Conservation (phyloP, 1,140 invertebrate species). For the Sitophilus oryzae region DNA sequence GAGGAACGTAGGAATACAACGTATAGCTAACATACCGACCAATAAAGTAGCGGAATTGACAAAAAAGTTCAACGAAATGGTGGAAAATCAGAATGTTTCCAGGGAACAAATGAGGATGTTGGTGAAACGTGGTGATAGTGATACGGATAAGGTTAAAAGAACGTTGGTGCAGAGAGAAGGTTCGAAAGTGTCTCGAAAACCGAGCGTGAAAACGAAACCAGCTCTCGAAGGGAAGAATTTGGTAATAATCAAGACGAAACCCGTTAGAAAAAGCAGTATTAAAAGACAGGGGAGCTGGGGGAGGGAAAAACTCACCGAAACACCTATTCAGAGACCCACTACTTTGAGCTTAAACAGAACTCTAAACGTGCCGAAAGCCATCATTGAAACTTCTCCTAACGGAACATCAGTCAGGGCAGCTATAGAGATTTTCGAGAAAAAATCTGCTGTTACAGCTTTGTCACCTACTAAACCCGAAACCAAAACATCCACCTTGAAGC, state of each 20-base stretch:
- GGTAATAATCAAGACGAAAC: conserved; percentile 14
- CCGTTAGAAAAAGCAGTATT: conserved; percentile 22
- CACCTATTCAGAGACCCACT: conserved; percentile 7
- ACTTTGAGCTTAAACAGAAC: conserved; percentile 13
- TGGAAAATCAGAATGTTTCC: conserved; percentile 44
- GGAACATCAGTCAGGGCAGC: conserved; percentile 40
- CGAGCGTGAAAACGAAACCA: conserved; percentile 33
- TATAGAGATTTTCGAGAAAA: conserved; percentile 46
- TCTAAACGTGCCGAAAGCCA: conserved; percentile 12
- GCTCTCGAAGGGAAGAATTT: conserved; percentile 16
- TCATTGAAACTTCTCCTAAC: conserved; percentile 14
- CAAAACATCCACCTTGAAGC: neutral
- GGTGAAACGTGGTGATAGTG: conserved; percentile 25
- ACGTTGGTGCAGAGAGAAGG: conserved; percentile 15
- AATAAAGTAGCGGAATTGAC: conserved; percentile 51
- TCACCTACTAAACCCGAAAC: neutral
- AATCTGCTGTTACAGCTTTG: conserved; percentile 5
- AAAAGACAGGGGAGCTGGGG: conserved; percentile 18
- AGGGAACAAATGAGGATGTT: conserved; percentile 39
- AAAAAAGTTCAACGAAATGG: conserved; percentile 48
- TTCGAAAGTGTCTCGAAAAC: conserved; percentile 30
- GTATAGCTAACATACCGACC: conserved; percentile 44
- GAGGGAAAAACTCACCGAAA: conserved; percentile 27
- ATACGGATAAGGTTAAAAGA: neutral
- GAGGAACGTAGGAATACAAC: conserved; percentile 10